Percentiles rank a stretch among this genome's conserved stretches.
phyloP scores from a whole-genome alignment of 2,113 vertebrate species.

The Zootoca vivipara region DNA sequence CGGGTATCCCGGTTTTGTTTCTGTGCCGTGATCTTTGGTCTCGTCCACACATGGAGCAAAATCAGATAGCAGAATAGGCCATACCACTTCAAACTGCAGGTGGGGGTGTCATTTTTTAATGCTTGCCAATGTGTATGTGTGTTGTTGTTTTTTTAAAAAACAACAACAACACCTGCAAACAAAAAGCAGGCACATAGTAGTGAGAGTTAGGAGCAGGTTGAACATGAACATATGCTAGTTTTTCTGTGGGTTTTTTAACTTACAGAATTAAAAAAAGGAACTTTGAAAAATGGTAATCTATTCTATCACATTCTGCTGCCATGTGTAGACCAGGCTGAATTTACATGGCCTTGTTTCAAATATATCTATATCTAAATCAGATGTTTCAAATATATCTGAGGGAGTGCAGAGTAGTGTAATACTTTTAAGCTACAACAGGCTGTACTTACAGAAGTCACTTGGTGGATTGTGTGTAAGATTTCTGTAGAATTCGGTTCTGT shows the following conservation, averaged over 20 bases:
- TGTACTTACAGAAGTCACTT: slow-evolving; percentile 95
- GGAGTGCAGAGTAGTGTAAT: not conserved
- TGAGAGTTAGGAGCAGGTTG: not conserved
- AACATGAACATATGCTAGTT: not conserved
- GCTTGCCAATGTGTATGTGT: not conserved
- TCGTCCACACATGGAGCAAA: not conserved
- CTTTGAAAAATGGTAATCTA: not conserved
- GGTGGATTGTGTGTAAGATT: slow-evolving; percentile 97
- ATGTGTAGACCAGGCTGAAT: not conserved
- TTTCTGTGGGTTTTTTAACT: not conserved
- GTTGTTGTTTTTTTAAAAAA: not conserved
- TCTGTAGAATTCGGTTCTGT: slow-evolving; percentile 97
- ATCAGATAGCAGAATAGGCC: not conserved
- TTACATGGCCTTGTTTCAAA: too few relatives aligned
- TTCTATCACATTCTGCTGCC: not conserved
- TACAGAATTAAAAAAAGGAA: not conserved
- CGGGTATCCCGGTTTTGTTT: too few relatives aligned
- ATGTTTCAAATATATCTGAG: not conserved
- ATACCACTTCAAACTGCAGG: not conserved
- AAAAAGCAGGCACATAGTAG: not conserved
- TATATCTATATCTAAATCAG: not conserved
- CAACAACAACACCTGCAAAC: not conserved
- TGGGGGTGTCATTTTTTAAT: not conserved
- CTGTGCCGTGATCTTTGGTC: not conserved
- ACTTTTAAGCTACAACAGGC: slow-evolving; percentile 20